Conservation (phyloP, 2,113 vertebrate genomes). For the Pollachius pollachius region DNA sequence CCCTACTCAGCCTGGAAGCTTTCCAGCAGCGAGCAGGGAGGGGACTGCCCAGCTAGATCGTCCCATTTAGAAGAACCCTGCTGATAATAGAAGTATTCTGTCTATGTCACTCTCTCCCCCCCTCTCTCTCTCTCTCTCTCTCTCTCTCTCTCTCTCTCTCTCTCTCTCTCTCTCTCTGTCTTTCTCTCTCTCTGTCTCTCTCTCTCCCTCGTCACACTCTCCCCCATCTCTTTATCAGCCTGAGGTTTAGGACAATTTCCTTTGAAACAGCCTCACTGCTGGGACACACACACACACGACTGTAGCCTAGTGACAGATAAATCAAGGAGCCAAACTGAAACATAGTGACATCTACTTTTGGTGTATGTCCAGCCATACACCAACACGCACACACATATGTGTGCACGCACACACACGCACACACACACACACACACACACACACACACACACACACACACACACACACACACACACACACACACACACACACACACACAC, state of each 20-base stretch:
- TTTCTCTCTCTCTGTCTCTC: too few species aligned
- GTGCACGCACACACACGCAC: too few species aligned
- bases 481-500: conserved; percentile 12
- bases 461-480: background rate
- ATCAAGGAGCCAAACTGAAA: background rate
- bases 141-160: too few species aligned
- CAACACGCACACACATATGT: too few species aligned
- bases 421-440: too few species aligned
- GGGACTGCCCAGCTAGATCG: conserved; percentile 54
- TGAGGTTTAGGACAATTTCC: background rate
- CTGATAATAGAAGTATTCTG: conserved; percentile 68
- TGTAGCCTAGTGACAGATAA: background rate
- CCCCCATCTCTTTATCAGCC: background rate
- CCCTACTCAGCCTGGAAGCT: conserved; percentile 42
- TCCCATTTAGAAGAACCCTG: conserved; percentile 59
- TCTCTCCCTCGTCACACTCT: background rate
- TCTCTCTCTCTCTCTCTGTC: too few species aligned
- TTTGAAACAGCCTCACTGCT: background rate
- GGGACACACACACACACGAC: background rate
- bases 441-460: background rate
- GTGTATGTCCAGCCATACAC: too few species aligned
- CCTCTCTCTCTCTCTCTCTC: too few species aligned
- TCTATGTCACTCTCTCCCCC: background rate
- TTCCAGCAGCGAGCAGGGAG: conserved; percentile 42
- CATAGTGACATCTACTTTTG: too few species aligned